Evolutionary conservation across 2,797 vertebrate species (phyloP).

Genomic region (Sylvilagus floridanus): DNA sequence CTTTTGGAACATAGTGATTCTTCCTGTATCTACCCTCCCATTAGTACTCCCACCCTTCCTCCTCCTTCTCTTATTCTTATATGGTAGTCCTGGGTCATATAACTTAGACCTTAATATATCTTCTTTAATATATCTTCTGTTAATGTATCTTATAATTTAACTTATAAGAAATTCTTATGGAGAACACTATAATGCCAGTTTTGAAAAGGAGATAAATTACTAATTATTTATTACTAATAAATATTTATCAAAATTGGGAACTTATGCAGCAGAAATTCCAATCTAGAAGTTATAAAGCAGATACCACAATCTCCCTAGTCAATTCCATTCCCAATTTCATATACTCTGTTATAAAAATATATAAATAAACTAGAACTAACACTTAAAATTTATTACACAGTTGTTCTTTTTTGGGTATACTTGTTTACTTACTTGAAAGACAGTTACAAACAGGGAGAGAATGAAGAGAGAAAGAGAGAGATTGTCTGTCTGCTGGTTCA

Average conservation of each 20-base stretch:
- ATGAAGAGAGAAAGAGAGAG: too few species aligned
- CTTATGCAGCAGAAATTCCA: not conserved
- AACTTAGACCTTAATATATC: too few species aligned
- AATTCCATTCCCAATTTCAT: not conserved
- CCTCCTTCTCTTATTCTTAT: too few species aligned
- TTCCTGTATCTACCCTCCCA: too few species aligned
- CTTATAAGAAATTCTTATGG: not conserved
- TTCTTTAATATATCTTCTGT: not conserved
- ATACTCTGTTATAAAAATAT: not conserved
- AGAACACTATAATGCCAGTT: not conserved
- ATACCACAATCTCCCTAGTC: not conserved
- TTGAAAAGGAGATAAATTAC: not conserved
- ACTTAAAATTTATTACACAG: not conserved
- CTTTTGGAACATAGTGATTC: too few species aligned
- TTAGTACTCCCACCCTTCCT: too few species aligned
- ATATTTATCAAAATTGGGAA: not conserved
- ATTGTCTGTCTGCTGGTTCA: too few species aligned
- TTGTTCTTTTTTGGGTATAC: too few species aligned
- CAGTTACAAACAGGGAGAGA: too few species aligned
- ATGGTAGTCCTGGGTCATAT: too few species aligned
- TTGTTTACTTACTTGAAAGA: too few species aligned
- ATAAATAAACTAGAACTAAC: not conserved
- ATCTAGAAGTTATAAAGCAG: not conserved
- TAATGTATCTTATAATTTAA: not conserved
- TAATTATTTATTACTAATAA: too few species aligned